These are phyloP conservation scores for Manis crassicaudata DNA, from an alignment of 2,797 vertebrate genomes.

Conservation along the genomic window DNA sequence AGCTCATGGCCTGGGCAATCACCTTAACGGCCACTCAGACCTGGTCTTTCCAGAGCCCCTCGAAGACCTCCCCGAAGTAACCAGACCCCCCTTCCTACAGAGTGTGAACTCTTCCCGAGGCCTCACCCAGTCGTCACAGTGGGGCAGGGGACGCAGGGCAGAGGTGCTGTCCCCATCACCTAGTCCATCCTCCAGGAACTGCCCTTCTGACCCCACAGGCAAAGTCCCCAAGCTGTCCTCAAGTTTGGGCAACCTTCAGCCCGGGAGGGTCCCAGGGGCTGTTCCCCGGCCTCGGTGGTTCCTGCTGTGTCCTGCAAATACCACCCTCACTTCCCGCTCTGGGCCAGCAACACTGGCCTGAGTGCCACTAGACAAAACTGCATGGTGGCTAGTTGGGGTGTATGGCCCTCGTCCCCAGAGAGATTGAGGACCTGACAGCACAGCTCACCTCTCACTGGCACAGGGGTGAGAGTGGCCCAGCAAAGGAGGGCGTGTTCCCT, in stretches of 20 bases:
- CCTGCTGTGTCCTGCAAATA: background rate
- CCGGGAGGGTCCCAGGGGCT: background rate
- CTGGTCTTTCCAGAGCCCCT: constrained; percentile 88
- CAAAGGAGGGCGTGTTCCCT: background rate
- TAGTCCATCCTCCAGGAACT: background rate
- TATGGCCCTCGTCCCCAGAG: background rate
- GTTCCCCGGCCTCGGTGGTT: too few species aligned
- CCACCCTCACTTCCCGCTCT: background rate
- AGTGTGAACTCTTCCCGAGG: constrained; percentile 89
- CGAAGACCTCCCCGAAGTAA: constrained; percentile 89
- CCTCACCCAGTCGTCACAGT: constrained; percentile 90
- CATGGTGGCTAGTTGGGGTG: too few species aligned
- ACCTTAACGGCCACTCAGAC: constrained; percentile 88
- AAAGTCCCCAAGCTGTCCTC: background rate
- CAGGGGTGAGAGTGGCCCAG: background rate
- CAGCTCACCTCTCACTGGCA: background rate
- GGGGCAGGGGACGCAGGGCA: constrained; percentile 66
- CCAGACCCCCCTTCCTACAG: constrained; percentile 87
- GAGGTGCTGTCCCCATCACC: background rate
- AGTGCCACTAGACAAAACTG: background rate
- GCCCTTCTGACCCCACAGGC: background rate
- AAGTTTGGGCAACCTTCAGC: rapidly evolving
- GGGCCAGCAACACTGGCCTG: background rate
- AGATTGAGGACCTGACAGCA: background rate
- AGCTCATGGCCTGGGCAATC: background rate